Evolutionary conservation across 2,113 vertebrate species (phyloP), one percentile per base, ranked within the genome.

Genomic region (Rhodinocichla rosea): DNA sequence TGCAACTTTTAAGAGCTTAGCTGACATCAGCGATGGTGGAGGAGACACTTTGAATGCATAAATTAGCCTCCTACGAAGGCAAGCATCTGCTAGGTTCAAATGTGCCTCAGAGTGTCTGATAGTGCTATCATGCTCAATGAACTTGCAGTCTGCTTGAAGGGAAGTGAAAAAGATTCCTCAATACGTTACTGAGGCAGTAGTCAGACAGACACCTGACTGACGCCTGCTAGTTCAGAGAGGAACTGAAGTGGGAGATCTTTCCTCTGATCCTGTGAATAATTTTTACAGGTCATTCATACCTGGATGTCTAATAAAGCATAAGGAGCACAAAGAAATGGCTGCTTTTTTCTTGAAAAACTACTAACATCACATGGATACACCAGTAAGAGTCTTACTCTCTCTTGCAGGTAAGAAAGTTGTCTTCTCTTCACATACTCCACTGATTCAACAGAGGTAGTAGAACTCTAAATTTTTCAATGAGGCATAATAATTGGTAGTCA

Each of bases 381-480:
- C 3, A 83, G 1, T 21, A 47, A 44, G 56, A 40, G 32, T 44
- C 71, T 39, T 60, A 65, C 35, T 73, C 32, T 37, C 35, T 73
- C 63, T 53, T 65, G 63, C 39, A 80, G 55, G 42, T 76, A 53
- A 76, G 62, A 56, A 71, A 82, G n/a, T 13, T 62, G 21, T 55
- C 45, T 73, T 60, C 14, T 12, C 23, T 42, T 92, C 55, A 44
- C 17, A 28, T 30, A 32, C 21, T 77, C 59, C 52, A 76, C 19
- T 52, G 63, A 55, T 71, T 65, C 86, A 95, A 39, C 22, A 90
- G n/a, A 68, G 6, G 10, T 37, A 91, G 53, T 4, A 80, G 37
- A 27, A 65, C 37, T 42, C 62, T 70, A 83, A 83, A 81, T 21
- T 82, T 71, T 92, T 95, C 82, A 91, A 63, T 94, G 63, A 95